Conservation (phyloP, 2,113 vertebrate genomes). For the Puma concolor region DNA sequence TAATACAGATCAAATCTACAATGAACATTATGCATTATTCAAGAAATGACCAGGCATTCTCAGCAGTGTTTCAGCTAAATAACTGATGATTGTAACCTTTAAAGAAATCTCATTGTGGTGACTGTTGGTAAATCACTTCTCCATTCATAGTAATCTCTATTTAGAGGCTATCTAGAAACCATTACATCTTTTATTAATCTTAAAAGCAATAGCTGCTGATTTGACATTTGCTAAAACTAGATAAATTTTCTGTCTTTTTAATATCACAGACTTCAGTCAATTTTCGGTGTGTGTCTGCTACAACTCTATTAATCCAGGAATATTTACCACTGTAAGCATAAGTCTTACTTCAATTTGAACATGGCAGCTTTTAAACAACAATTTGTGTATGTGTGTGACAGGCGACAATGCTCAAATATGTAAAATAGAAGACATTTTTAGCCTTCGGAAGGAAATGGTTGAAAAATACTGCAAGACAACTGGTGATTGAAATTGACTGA, state of each 20-base stretch:
- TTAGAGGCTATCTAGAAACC: constrained; percentile 86
- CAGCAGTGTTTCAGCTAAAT: constrained; percentile 90
- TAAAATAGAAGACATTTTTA: constrained; percentile 45
- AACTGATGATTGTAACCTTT: constrained; percentile 94
- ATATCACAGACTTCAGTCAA: constrained; percentile 78
- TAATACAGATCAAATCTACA: constrained; percentile 86
- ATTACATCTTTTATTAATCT: constrained; percentile 89
- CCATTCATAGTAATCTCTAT: constrained; percentile 89
- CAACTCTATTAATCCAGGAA: constrained; percentile 63
- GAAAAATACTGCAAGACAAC: constrained; percentile 33
- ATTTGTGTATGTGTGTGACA: constrained; percentile 21
- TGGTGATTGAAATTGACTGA: constrained; percentile 45
- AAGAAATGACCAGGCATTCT: constrained; percentile 86
- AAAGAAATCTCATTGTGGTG: constrained; percentile 89
- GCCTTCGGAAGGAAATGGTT: neutral
- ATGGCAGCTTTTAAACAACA: constrained; percentile 60
- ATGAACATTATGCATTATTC: constrained; percentile 88
- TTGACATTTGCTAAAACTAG: constrained; percentile 87
- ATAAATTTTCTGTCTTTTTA: constrained; percentile 82
- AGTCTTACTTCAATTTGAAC: constrained; percentile 71
- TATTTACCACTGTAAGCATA: constrained; percentile 64
- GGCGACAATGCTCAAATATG: constrained; percentile 39
- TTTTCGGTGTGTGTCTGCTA: constrained; percentile 62
- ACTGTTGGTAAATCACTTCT: constrained; percentile 90
- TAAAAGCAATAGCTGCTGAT: constrained; percentile 85